Percentiles rank a stretch among this genome's conserved stretches.
These are phyloP conservation scores for Sebastes kiyomatsui DNA, from an alignment of 2,797 vertebrate genomes.

Conservation along the genomic window DNA sequence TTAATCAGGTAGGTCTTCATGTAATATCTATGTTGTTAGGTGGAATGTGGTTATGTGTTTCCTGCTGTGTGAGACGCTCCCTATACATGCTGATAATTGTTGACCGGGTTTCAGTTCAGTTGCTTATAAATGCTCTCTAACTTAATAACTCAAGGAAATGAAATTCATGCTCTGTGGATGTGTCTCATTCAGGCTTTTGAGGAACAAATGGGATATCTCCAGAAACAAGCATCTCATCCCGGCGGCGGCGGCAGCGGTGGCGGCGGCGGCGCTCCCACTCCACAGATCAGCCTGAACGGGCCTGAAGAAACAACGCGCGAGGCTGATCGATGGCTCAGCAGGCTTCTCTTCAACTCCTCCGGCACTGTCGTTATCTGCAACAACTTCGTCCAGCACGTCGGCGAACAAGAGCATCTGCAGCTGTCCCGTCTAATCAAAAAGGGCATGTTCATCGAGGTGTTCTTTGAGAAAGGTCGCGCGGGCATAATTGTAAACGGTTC, in stretches of 20 bases:
- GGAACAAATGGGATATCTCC: background rate
- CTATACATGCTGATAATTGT: background rate
- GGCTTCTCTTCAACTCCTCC: background rate
- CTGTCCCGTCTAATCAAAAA: slow-evolving; percentile 26
- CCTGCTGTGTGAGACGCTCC: background rate
- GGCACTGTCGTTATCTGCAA: slow-evolving; percentile 67
- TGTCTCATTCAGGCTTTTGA: slow-evolving; percentile 67
- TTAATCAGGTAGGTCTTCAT: no score
- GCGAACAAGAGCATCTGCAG: slow-evolving; percentile 69
- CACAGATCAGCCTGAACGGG: slow-evolving; percentile 33
- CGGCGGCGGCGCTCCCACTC: background rate
- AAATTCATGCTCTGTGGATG: background rate
- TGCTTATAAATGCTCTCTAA: background rate
- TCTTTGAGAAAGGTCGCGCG: slow-evolving; percentile 59
- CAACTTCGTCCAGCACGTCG: slow-evolving; percentile 83
- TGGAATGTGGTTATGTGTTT: no score
- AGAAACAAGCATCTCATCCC: fast-evolving
- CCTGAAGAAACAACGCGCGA: slow-evolving; percentile 7
- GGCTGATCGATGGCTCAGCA: slow-evolving; percentile 79
- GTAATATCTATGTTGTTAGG: no score
- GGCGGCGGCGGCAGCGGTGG: background rate
- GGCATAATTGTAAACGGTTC: slow-evolving; percentile 74
- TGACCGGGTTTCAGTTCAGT: background rate
- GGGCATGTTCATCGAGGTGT: slow-evolving; percentile 64
- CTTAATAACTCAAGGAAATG: background rate